Conservation (phyloP, 2,888 invertebrate genomes). For the Amphipyra berbera region DNA sequence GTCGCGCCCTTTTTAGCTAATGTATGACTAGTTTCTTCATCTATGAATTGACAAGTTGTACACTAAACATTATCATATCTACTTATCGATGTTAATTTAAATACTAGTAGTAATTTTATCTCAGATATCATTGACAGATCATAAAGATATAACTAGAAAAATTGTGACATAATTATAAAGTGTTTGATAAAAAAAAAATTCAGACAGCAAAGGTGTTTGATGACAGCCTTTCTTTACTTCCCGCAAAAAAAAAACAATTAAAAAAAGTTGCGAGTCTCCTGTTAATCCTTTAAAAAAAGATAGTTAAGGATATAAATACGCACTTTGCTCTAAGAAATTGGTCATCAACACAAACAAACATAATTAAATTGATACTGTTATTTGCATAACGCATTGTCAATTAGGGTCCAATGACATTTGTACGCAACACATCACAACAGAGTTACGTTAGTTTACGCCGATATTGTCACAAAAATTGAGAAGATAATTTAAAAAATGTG, state of each 20-base stretch:
- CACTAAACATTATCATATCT: neutral
- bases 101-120: neutral
- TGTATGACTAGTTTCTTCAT: too few species aligned
- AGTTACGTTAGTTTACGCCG: neutral
- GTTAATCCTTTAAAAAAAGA: slow-evolving; percentile 4
- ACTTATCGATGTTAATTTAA: too few species aligned
- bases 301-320: slow-evolving; percentile 26
- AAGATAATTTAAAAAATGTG: too few species aligned
- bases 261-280: neutral
- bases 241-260: neutral
- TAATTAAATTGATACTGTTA: slow-evolving; percentile 38
- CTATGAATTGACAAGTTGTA: neutral
- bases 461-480: too few species aligned
- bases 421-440: neutral
- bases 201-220: neutral
- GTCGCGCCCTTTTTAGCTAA: neutral
- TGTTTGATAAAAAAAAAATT: too few species aligned
- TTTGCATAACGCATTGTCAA: slow-evolving; percentile 43
- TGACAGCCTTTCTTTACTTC: slow-evolving; percentile 3
- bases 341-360: slow-evolving; percentile 34
- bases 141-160: too few species aligned
- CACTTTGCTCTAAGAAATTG: slow-evolving; percentile 53
- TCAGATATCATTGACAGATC: neutral
- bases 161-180: too few species aligned
- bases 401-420: slow-evolving; percentile 25